These are phyloP conservation scores for Pongo abelii DNA, from an alignment of 2,113 vertebrate species.

Conservation along the genomic window DNA sequence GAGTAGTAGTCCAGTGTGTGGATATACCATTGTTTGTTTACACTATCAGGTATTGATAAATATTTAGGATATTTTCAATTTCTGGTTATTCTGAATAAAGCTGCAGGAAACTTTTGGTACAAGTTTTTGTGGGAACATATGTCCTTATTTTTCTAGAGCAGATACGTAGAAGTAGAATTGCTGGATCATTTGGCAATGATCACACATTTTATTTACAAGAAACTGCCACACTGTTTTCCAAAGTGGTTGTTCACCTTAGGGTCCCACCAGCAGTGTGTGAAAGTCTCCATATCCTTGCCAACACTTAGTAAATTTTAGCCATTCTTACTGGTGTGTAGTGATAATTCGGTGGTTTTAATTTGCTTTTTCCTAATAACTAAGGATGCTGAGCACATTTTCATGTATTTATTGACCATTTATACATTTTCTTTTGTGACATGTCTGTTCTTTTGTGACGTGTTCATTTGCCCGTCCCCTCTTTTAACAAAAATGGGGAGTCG, in stretches of 20 bases:
- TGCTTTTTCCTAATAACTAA: background rate
- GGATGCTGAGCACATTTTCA: background rate
- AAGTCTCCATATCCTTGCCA: background rate
- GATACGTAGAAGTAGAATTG: background rate
- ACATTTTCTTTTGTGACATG: background rate
- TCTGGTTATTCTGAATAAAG: background rate
- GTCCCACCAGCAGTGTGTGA: background rate
- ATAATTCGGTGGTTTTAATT: background rate
- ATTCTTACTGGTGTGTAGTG: background rate
- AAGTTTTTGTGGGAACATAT: background rate
- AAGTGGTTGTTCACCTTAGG: background rate
- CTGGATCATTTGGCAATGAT: background rate
- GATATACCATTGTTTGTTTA: background rate
- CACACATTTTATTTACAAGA: background rate
- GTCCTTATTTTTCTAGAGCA: background rate
- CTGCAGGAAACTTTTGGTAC: background rate
- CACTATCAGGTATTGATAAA: background rate
- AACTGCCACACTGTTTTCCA: background rate
- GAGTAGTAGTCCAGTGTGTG: background rate
- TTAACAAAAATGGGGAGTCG: background rate
- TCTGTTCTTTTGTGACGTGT: background rate
- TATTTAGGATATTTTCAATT: background rate
- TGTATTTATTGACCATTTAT: background rate
- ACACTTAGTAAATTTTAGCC: background rate
- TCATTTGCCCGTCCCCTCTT: background rate